These are phyloP conservation scores for Pogonophryne albipinna DNA, from an alignment of 2,797 vertebrate species.

Conservation along the genomic window DNA sequence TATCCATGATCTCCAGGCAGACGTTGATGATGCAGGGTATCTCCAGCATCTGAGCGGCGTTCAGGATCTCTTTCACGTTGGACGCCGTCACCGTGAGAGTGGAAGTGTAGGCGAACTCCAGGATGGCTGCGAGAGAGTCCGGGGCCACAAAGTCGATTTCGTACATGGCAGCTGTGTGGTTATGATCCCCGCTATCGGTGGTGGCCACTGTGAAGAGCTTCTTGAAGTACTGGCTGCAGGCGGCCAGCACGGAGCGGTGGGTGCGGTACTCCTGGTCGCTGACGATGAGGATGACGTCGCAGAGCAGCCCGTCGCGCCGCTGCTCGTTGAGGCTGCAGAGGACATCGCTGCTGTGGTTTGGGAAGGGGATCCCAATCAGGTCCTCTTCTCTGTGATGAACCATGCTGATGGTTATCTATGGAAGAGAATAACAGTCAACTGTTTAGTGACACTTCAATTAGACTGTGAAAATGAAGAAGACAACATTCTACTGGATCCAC, in stretches of 20 bases:
- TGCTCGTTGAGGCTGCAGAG: slow-evolving; percentile 97
- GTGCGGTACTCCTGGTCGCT: slow-evolving; percentile 96
- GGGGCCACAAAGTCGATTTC: slow-evolving; percentile 98
- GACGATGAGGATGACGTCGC: slow-evolving; percentile 96
- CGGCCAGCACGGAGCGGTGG: slow-evolving; percentile 95
- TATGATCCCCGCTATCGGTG: slow-evolving; percentile 83
- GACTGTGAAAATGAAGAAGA: slow-evolving; percentile 1
- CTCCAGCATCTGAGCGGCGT: slow-evolving; percentile 94
- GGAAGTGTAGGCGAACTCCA: slow-evolving; percentile 99
- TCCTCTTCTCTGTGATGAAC: slow-evolving; percentile 93
- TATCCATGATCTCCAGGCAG: slow-evolving; percentile 98
- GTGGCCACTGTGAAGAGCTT: slow-evolving; percentile 96
- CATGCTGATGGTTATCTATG: slow-evolving; percentile 80
- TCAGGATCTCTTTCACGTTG: slow-evolving; percentile 96
- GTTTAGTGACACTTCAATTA: slow-evolving; percentile 9
- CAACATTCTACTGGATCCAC: background rate
- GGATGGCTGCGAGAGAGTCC: slow-evolving; percentile 95
- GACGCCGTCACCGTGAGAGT: slow-evolving; percentile 96
- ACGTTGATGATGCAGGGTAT: slow-evolving; percentile 97
- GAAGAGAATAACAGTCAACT: slow-evolving; percentile 6
- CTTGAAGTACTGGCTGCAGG: slow-evolving; percentile 99
- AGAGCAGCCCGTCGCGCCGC: slow-evolving; percentile 93
- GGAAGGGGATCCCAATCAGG: slow-evolving; percentile 98
- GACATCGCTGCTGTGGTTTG: slow-evolving; percentile 97
- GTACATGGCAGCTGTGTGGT: slow-evolving; percentile 85